Evolutionary conservation across 2,888 invertebrate species (phyloP), one percentile per base, ranked within the genome.

Genomic region (Apamea anceps): DNA sequence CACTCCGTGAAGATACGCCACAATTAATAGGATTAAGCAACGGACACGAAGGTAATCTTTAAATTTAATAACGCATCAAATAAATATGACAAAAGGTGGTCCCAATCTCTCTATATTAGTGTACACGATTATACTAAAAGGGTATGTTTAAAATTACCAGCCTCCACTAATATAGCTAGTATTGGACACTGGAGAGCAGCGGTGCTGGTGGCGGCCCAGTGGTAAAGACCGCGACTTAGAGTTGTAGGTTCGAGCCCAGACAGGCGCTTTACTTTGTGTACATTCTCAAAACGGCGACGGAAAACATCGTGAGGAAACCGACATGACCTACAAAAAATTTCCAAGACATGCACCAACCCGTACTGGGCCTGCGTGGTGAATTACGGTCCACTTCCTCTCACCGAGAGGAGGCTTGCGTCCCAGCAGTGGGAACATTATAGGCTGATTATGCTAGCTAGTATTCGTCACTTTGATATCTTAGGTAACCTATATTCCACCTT

Each of bases 11-110:
- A 78, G 97, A 97, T 82, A 93, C 95, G 10, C 94, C 95, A 28
- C 94, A 93, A 68, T 93, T 93, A 82, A 94, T 95, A 70, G 96
- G 96, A 77, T 94, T 97, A 75, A 97, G 96, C 85, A 97, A 97
- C 84, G 97, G 97, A 84, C 97, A 96, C 77, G 96, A 96, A 93
- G 95, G 95, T 94, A 78, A 78, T 62, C n/a, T 63, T 51, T 28
- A 0, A 37, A 65, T 67, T 51, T 0, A 54, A 60, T 32, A 48
- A 62, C 4, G 7, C 18, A 32, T 63, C 0, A 18, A 54, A n/a
- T 57, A n/a, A 6, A 54, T 54, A 18, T 18, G 21, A 5, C 8
- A 54, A 32, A 5, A 6, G 21, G 18, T 48, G 32, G 51, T 8
- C 25, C 15, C 25, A 25, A 25, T 42, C 42, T 32, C 32, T 25